These are phyloP conservation scores for Aldabrachelys gigantea DNA, from an alignment of 2,113 vertebrate genomes.

Conservation along the genomic window DNA sequence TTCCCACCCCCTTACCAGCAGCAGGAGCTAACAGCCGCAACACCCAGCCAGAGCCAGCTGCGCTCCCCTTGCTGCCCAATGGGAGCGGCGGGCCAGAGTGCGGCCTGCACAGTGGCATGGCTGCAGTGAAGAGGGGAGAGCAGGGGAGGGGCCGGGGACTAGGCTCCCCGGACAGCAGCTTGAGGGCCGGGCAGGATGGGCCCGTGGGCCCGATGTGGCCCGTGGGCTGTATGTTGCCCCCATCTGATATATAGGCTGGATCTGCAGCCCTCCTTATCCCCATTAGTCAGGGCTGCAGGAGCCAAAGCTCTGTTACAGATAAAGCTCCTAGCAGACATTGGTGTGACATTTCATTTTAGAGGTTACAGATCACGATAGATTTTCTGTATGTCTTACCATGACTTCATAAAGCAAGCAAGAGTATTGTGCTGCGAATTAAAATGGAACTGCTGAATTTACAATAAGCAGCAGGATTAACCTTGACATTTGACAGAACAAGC, in stretches of 20 bases:
- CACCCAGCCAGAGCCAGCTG: no score
- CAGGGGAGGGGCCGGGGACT: no score
- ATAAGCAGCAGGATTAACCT: neutral
- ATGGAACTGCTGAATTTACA: neutral
- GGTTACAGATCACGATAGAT: neutral
- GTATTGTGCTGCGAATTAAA: neutral
- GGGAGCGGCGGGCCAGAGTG: no score
- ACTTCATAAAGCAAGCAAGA: neutral
- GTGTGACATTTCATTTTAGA: neutral
- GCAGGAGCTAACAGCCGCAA: no score
- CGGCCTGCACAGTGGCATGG: no score
- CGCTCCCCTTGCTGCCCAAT: no score
- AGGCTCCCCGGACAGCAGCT: no score
- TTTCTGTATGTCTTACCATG: neutral
- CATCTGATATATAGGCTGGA: neutral
- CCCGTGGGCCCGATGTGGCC: no score
- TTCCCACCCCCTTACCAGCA: no score
- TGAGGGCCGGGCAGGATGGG: no score
- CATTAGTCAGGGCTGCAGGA: neutral
- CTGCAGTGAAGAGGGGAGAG: no score
- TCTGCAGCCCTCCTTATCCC: neutral
- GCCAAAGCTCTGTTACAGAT: fast-evolving
- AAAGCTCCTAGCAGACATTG: neutral
- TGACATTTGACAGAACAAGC: neutral
- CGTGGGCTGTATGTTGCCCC: no score